These are phyloP conservation scores for Trichechus manatus DNA, from an alignment of 2,113 vertebrate genomes.

Conservation along the genomic window DNA sequence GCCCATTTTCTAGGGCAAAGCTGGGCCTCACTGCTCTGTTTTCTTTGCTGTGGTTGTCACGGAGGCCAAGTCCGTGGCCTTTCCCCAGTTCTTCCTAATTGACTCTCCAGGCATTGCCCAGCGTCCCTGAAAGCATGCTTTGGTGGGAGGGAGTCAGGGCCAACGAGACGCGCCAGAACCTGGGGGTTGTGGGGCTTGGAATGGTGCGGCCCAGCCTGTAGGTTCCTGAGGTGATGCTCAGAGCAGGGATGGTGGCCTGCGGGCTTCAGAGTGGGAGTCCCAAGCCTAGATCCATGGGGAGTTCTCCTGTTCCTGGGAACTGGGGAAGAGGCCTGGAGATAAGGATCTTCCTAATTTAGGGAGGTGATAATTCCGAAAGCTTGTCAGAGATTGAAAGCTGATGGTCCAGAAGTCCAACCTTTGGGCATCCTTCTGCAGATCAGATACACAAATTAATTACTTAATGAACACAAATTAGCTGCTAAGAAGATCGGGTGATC, in stretches of 20 bases:
- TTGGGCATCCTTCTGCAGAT: constrained; percentile 72
- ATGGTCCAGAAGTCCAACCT: constrained; percentile 56
- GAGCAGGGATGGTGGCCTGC: neutral
- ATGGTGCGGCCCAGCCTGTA: neutral
- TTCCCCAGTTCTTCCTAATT: neutral
- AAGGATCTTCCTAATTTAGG: constrained; percentile 39
- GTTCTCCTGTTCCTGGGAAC: neutral
- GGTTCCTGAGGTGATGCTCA: neutral
- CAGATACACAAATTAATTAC: constrained; percentile 81
- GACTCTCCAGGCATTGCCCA: neutral
- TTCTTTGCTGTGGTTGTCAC: neutral
- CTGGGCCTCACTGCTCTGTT: neutral
- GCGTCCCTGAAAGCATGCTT: neutral
- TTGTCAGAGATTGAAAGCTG: neutral
- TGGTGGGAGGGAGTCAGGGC: neutral
- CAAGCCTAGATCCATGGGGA: neutral
- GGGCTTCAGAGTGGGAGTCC: neutral
- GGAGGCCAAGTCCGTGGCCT: neutral
- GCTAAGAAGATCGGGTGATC: constrained; percentile 28
- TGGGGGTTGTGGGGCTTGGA: neutral
- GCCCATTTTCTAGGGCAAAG: neutral
- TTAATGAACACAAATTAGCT: constrained; percentile 74
- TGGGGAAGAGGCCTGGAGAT: neutral
- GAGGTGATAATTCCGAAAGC: neutral
- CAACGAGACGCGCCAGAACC: too few species aligned